Percentiles rank a stretch among this genome's conserved stretches.
These are phyloP conservation scores for Zaprionus ghesquierei DNA, from an alignment of 1,140 invertebrate species.

Conservation along the genomic window DNA sequence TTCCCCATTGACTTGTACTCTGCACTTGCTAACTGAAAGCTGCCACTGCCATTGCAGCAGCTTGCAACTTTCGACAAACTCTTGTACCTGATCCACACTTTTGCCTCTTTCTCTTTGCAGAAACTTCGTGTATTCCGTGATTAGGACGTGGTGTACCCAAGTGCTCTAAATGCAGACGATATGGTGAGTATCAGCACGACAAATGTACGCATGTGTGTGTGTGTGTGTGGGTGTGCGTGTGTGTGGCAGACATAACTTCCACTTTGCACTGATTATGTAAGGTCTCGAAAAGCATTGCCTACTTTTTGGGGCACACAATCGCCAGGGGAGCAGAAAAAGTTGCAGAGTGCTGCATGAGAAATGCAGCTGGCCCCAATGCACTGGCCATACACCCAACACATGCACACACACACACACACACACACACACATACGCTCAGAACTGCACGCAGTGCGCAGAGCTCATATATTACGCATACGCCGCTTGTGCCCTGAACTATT, in stretches of 20 bases:
- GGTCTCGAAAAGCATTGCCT: constrained; percentile 23
- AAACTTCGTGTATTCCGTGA: constrained; percentile 70
- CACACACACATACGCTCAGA: not conserved
- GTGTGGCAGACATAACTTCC: not conserved
- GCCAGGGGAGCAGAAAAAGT: not conserved
- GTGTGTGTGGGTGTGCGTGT: not conserved
- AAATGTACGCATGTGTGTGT: not conserved
- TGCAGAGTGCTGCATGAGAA: constrained; percentile 14
- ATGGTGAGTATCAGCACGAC: constrained; percentile 64
- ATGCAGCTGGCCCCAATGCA: not conserved
- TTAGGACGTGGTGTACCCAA: constrained; percentile 83
- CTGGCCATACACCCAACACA: not conserved
- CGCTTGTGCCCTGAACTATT: constrained; percentile 63
- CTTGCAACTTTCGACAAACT: constrained; percentile 4
- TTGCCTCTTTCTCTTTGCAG: constrained; percentile 51
- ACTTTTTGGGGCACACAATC: constrained; percentile 12
- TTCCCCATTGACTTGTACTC: not conserved
- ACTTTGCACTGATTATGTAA: constrained; percentile 1
- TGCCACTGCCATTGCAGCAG: not conserved
- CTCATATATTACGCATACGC: constrained; percentile 63
- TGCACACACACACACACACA: not conserved
- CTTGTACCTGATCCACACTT: not conserved
- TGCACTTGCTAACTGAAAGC: constrained; percentile 29
- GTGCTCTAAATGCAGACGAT: constrained; percentile 82
- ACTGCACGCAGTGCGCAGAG: constrained; percentile 14